phyloP scores from a whole-genome alignment of 2,113 vertebrate genomes.

The Channa maculata region DNA sequence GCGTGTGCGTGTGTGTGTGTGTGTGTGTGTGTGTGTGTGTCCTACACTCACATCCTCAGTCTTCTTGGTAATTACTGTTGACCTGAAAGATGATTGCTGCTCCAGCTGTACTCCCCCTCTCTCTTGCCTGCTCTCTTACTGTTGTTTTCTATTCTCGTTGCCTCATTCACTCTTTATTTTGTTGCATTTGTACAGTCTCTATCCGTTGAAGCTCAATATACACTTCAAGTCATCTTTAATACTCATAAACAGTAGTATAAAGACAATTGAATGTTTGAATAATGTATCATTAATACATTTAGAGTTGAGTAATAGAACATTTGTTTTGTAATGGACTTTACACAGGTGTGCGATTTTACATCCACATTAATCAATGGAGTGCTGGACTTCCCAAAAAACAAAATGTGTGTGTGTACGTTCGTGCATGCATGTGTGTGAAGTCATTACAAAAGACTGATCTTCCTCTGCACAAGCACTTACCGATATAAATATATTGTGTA shows the following conservation, averaged over 20 bases:
- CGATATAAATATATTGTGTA: neutral
- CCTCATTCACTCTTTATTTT: slow-evolving; percentile 18
- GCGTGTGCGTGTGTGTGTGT: neutral
- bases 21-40: neutral
- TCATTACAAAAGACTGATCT: neutral
- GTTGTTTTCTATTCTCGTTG: slow-evolving; percentile 41
- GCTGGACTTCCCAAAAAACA: no score
- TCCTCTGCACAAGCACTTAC: neutral
- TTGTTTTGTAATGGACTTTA: neutral
- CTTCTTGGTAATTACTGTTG: slow-evolving; percentile 76
- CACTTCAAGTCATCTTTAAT: neutral
- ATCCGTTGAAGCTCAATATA: slow-evolving; percentile 1
- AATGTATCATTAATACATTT: neutral
- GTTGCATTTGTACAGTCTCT: neutral
- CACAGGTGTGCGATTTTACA: neutral
- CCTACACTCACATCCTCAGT: slow-evolving; percentile 26
- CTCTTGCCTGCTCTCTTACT: slow-evolving; percentile 26
- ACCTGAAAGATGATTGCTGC: slow-evolving; percentile 76
- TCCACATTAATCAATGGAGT: neutral
- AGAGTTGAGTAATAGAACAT: no score
- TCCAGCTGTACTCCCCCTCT: slow-evolving; percentile 51
- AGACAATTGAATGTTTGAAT: neutral
- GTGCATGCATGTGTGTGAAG: neutral
- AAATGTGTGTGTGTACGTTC: neutral
- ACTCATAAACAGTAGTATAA: no score